These are phyloP conservation scores for Pimephales promelas DNA, from an alignment of 2,113 vertebrate species.

Conservation along the genomic window DNA sequence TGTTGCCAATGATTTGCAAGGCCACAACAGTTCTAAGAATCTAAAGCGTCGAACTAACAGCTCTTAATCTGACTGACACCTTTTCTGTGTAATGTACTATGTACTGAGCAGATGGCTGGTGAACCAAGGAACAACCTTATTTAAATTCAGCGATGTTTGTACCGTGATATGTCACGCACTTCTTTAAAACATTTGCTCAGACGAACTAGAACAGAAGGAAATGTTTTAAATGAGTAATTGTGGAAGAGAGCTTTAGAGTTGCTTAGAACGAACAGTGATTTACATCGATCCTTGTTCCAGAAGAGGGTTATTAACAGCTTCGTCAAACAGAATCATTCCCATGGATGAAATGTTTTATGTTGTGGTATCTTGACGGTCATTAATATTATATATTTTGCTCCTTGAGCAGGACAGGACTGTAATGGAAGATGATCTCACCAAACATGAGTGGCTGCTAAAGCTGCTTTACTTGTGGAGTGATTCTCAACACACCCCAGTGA, in stretches of 20 bases:
- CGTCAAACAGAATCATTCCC: not conserved
- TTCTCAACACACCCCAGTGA: constrained; percentile 14
- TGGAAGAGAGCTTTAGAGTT: not conserved
- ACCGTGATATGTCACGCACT: not conserved
- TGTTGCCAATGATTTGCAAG: constrained; percentile 32
- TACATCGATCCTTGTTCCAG: constrained; percentile 9
- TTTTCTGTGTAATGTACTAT: constrained; percentile 11
- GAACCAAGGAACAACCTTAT: constrained; percentile 15
- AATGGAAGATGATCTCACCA: constrained; percentile 10
- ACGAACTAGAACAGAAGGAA: not conserved
- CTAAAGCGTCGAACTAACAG: not conserved
- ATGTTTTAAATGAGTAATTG: not conserved
- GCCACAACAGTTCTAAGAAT: constrained; percentile 21
- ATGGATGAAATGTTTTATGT: not conserved
- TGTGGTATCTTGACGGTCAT: not conserved
- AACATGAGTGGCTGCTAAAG: constrained; percentile 7
- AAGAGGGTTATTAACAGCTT: constrained; percentile 16
- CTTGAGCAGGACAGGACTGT: not conserved
- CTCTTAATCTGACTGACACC: not conserved
- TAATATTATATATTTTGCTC: not conserved
- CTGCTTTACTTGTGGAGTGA: not conserved
- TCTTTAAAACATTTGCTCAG: not conserved
- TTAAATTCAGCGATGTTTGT: not conserved
- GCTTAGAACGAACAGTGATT: constrained; percentile 15
- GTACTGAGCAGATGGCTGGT: constrained; percentile 19